These are phyloP conservation scores for Rhinoderma darwinii DNA, from an alignment of 2,113 vertebrate species.

Conservation along the genomic window DNA sequence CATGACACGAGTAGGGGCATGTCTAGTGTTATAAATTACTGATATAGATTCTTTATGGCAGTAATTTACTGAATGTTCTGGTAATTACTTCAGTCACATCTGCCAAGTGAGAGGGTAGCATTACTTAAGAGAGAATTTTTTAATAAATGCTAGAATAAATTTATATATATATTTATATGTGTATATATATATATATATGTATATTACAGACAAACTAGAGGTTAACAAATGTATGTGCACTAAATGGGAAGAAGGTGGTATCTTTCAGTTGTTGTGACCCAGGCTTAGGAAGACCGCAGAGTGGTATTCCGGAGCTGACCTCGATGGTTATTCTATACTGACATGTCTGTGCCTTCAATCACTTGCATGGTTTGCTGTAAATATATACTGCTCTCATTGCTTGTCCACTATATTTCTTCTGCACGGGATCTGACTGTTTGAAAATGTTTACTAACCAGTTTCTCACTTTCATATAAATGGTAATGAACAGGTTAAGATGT, in stretches of 20 bases:
- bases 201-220: neutral
- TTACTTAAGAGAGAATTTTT: neutral
- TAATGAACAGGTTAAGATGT: neutral
- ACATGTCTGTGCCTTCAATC: neutral
- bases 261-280: neutral
- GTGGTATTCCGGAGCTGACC: neutral
- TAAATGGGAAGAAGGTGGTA: neutral
- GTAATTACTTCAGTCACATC: neutral
- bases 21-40: neutral
- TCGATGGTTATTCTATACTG: neutral
- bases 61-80: constrained; percentile 1
- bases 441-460: neutral
- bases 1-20: constrained; percentile 2
- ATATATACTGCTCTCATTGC: neutral
- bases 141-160: no score
- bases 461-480: neutral
- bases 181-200: no score
- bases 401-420: neutral
- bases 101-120: neutral
- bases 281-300: neutral
- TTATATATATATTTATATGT: no score
- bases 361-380: neutral
- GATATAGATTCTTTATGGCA: neutral
- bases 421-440: neutral
- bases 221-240: neutral